Evolutionary conservation across 2,113 vertebrate species (phyloP).

Genomic region (Eonycteris spelaea): DNA sequence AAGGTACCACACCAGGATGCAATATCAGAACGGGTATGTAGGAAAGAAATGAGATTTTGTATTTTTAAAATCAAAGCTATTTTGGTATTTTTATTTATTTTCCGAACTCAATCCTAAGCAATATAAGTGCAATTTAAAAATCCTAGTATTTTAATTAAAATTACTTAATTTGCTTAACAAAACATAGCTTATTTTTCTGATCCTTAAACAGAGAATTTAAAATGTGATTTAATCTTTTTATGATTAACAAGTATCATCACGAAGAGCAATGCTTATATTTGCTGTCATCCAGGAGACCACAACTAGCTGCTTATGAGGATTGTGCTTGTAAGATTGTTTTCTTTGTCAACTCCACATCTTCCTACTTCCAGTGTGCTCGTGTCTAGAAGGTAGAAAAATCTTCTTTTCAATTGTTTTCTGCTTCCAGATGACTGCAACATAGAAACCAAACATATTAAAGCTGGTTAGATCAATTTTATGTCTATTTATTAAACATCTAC

Average conservation of each 20-base stretch:
- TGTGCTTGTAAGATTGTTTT: background rate
- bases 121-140: background rate
- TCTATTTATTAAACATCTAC: conserved; percentile 29
- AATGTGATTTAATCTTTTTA: background rate
- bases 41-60: background rate
- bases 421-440: conserved; percentile 2
- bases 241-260: background rate
- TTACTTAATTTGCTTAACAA: background rate
- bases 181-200: background rate
- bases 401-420: background rate
- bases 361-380: background rate
- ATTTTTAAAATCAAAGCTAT: background rate
- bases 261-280: background rate
- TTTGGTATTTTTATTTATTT: conserved; percentile 1
- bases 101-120: background rate
- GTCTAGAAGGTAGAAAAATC: background rate
- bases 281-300: background rate
- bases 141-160: conserved; percentile 7
- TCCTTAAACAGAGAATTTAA: background rate
- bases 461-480: background rate
- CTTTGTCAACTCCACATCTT: background rate
- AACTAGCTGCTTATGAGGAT: background rate
- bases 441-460: conserved; percentile 25
- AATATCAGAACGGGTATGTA: background rate
- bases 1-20: background rate